phyloP scores from a whole-genome alignment of 2,888 invertebrate species.

The Tipula unca region DNA sequence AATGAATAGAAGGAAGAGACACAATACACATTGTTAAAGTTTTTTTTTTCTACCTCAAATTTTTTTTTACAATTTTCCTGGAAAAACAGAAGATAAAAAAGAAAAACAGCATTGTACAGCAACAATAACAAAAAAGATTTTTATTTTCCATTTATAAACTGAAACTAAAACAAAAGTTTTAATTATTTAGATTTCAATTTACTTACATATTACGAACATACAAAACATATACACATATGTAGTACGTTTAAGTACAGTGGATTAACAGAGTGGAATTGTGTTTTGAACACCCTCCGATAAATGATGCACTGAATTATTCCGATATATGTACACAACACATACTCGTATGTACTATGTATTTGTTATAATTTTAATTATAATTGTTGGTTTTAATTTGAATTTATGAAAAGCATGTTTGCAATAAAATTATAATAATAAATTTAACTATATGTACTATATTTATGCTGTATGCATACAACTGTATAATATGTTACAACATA shows the following conservation, averaged over 20 bases:
- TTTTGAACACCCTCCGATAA: not conserved
- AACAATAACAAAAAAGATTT: not conserved
- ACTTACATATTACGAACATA: not conserved
- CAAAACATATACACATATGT: not conserved
- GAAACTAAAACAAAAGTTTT: not conserved
- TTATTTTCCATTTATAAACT: not conserved
- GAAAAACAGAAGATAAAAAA: not conserved
- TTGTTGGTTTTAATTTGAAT: not conserved
- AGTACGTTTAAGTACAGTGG: not conserved
- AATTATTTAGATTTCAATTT: constrained; percentile 8
- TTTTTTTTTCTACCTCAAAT: not conserved
- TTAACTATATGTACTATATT: not conserved
- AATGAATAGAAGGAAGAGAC: not conserved
- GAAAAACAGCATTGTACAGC: not conserved
- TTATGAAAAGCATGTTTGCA: not conserved
- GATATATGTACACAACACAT: not conserved
- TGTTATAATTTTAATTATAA: not conserved
- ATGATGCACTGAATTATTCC: not conserved
- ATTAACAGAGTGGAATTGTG: not conserved
- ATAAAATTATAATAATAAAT: not conserved
- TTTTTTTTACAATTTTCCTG: not conserved
- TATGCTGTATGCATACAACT: not conserved
- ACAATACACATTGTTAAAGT: not conserved
- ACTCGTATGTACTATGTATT: not conserved
- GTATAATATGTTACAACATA: not conserved